Percentiles rank a stretch among this genome's conserved stretches.
These are phyloP conservation scores for Dryococelus australis DNA, from an alignment of 2,888 invertebrate species.

Conservation along the genomic window DNA sequence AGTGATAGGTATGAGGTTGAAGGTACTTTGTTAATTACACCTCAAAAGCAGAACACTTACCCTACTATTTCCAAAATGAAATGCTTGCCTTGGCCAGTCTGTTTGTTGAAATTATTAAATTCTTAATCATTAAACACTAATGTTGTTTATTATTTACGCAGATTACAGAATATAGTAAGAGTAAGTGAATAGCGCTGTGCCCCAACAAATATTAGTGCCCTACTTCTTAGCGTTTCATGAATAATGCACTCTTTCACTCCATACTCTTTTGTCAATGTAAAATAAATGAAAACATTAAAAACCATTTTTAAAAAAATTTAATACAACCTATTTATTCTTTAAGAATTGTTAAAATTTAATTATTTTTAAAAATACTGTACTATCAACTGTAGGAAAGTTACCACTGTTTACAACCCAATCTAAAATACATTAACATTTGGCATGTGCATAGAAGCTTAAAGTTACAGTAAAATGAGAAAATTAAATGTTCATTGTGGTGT, in stretches of 20 bases:
- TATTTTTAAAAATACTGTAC: neutral
- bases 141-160: neutral
- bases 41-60: neutral
- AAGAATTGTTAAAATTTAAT: neutral
- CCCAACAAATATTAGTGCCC: neutral
- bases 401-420: neutral
- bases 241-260: neutral
- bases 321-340: neutral
- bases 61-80: neutral
- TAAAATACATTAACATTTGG: neutral
- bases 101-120: conserved; percentile 1
- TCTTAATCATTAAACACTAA: neutral
- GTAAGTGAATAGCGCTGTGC: neutral
- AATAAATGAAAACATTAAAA: neutral
- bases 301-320: neutral
- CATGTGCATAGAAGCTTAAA: neutral
- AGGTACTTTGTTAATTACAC: neutral
- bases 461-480: too few relatives aligned
- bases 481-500: neutral
- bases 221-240: neutral
- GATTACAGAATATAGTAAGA: neutral
- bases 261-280: neutral
- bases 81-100: neutral
- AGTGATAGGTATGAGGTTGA: neutral
- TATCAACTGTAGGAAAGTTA: neutral